A percentile compares a stretch with the other conserved stretches of the same genome.
Conservation (phyloP, 2,113 vertebrate species). For the Lates calcarifer region DNA sequence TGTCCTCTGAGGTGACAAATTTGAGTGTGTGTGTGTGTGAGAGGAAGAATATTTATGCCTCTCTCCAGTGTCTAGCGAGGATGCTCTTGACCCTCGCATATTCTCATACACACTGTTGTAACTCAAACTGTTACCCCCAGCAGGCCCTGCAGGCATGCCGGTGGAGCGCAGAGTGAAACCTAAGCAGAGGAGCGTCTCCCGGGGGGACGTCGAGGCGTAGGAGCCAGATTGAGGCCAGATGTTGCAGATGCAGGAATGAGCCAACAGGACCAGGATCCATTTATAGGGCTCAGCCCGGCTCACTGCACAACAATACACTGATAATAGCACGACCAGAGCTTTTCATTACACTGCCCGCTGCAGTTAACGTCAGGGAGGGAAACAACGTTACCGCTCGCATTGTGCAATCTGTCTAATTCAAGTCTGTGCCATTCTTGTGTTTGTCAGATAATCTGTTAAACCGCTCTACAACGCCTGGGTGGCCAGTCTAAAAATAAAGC, state of each 20-base stretch:
- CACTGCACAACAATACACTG: slow-evolving; percentile 19
- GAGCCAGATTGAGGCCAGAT: slow-evolving; percentile 84
- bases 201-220: slow-evolving; percentile 53
- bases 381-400: not conserved
- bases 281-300: slow-evolving; percentile 55
- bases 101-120: slow-evolving; percentile 27
- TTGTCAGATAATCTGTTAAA: not conserved
- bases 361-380: not conserved
- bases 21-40: not conserved
- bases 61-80: not conserved
- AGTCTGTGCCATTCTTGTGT: too few relatives aligned
- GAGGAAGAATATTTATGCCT: not conserved
- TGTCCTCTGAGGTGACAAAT: not conserved
- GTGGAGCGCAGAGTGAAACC: slow-evolving; percentile 67
- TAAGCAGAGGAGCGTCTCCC: slow-evolving; percentile 64
- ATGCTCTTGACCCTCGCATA: slow-evolving; percentile 20
- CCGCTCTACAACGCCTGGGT: not conserved
- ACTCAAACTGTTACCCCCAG: slow-evolving; percentile 65
- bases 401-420: not conserved
- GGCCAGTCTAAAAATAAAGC: not conserved
- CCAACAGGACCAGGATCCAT: slow-evolving; percentile 55
- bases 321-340: slow-evolving; percentile 5
- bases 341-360: not conserved
- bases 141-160: slow-evolving; percentile 52
- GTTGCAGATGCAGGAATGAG: slow-evolving; percentile 72